Conservation (phyloP, 1,140 invertebrate genomes). For the Idris sp. region DNA sequence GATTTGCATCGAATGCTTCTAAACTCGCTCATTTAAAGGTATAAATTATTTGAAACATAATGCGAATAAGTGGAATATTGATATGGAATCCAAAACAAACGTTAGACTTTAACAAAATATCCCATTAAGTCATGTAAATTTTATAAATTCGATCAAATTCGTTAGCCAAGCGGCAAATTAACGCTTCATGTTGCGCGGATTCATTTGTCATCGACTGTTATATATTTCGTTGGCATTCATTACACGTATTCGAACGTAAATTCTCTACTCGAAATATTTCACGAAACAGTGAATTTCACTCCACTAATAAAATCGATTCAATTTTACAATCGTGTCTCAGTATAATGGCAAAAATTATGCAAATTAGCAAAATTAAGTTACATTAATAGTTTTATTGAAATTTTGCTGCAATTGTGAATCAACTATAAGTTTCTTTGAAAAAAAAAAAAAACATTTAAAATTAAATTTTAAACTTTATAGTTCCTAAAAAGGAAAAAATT, state of each 20-base stretch:
- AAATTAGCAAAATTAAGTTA: constrained; percentile 50
- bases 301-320: constrained; percentile 49
- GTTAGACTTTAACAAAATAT: constrained; percentile 16
- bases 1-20: constrained; percentile 17
- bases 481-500: no score
- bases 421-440: no score
- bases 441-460: no score
- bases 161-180: constrained; percentile 49
- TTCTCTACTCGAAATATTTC: constrained; percentile 44
- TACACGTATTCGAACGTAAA: constrained; percentile 54
- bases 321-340: constrained; percentile 27
- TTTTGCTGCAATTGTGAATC: constrained; percentile 12
- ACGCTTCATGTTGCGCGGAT: constrained; percentile 42
- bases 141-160: constrained; percentile 49
- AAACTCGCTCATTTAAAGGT: no score
- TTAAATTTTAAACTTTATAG: no score
- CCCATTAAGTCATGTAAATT: constrained; percentile 27
- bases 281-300: constrained; percentile 51
- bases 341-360: constrained; percentile 36
- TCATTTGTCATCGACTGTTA: constrained; percentile 51
- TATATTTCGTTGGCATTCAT: constrained; percentile 53
- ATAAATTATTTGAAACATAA: constrained; percentile 3
- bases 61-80: constrained; percentile 6
- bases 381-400: constrained; percentile 46
- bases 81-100: constrained; percentile 6